phyloP scores from a whole-genome alignment of 2,113 vertebrate genomes.

The Salvator merianae region DNA sequence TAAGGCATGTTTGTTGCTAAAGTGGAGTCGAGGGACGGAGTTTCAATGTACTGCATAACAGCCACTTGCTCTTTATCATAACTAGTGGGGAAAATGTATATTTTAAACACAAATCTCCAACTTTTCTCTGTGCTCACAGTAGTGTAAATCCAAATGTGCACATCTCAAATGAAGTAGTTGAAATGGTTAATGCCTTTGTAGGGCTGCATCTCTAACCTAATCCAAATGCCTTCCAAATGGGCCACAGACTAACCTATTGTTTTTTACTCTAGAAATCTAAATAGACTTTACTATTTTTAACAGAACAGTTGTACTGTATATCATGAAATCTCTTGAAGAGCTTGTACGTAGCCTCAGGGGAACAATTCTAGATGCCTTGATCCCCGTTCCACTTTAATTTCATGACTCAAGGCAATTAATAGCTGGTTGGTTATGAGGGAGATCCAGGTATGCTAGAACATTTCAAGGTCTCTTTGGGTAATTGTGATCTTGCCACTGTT shows the following conservation, averaged over 20 bases:
- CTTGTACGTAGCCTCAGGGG: not conserved
- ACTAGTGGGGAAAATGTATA: not conserved
- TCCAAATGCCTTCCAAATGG: not conserved
- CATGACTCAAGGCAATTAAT: not conserved
- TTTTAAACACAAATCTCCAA: not conserved
- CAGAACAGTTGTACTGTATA: not conserved
- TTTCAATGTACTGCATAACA: not conserved
- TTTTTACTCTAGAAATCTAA: not conserved
- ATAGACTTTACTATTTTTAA: not conserved
- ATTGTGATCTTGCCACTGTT: too few relatives aligned
- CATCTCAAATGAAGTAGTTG: not conserved
- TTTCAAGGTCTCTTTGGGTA: too few relatives aligned
- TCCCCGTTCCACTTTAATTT: not conserved
- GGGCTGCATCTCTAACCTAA: not conserved
- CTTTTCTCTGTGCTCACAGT: not conserved
- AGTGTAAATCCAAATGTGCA: not conserved
- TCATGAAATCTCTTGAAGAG: not conserved
- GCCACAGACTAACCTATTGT: not conserved
- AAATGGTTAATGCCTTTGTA: not conserved
- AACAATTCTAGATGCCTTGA: not conserved
- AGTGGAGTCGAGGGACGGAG: not conserved
- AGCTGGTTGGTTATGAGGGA: not conserved
- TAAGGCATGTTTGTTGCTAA: not conserved
- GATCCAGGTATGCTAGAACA: too few relatives aligned
- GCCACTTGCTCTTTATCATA: not conserved